These are phyloP conservation scores for Calvadosia cruxmelitensis DNA, from an alignment of 30 jellyfish, hydroid and myxozoan genomes.

Conservation along the genomic window DNA sequence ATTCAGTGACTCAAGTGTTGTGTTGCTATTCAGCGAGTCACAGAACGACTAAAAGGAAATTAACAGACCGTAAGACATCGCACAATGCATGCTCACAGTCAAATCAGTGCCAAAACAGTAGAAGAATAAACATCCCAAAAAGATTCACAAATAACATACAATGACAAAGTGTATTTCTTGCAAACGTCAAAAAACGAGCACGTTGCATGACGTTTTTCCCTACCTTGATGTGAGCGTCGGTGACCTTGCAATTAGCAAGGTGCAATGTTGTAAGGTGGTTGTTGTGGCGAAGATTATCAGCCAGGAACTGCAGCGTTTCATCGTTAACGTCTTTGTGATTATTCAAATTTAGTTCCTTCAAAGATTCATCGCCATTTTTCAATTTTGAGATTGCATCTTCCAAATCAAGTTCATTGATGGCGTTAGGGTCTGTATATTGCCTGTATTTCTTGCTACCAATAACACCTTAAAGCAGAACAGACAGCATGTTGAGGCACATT, in stretches of 20 bases:
- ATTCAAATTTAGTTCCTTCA: slow-evolving; percentile 60
- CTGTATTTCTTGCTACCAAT: slow-evolving; percentile 52
- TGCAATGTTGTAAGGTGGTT: slow-evolving; percentile 23
- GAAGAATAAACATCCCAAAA: background rate
- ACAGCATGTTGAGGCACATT: background rate
- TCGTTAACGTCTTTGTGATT: slow-evolving; percentile 71
- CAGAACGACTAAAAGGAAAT: slow-evolving; percentile 9
- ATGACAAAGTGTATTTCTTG: too few species aligned
- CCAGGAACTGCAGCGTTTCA: slow-evolving; percentile 41
- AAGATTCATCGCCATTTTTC: slow-evolving; percentile 31
- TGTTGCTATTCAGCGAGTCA: slow-evolving; percentile 38
- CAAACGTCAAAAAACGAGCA: too few species aligned
- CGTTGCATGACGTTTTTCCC: too few species aligned
- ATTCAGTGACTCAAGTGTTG: slow-evolving; percentile 51
- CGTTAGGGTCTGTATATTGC: slow-evolving; percentile 69
- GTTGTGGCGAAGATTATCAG: slow-evolving; percentile 34
- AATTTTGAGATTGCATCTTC: slow-evolving; percentile 54
- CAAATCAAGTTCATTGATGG: slow-evolving; percentile 68
- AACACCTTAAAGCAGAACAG: slow-evolving; percentile 33
- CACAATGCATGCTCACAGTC: too few species aligned
- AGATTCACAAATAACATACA: too few species aligned
- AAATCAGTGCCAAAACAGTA: background rate
- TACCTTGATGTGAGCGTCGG: slow-evolving; percentile 60
- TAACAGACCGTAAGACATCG: background rate
- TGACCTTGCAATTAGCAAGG: slow-evolving; percentile 62